Evolutionary conservation across 2,888 invertebrate species (phyloP).

Genomic region (Tachina lurida): DNA sequence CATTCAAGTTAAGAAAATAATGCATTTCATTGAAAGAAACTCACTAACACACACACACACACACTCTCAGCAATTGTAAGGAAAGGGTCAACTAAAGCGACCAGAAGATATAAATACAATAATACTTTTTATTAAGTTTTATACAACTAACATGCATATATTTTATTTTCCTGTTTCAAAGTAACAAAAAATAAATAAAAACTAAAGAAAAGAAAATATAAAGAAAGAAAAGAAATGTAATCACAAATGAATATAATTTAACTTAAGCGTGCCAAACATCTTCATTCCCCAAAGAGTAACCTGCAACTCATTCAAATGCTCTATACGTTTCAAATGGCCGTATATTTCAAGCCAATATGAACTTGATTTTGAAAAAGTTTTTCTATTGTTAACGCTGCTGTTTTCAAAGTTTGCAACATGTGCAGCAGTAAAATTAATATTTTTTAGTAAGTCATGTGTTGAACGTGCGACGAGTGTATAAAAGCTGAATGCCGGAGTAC

Average conservation of each 20-base stretch:
- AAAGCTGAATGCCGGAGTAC: constrained; percentile 26
- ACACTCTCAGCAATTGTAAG: no score
- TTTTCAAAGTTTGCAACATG: constrained; percentile 1
- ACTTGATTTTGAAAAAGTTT: constrained; percentile 33
- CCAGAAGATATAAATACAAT: neutral
- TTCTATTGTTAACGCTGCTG: neutral
- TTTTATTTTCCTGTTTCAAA: neutral
- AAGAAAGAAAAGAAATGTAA: neutral
- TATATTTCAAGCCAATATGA: neutral
- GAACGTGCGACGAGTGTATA: constrained; percentile 43
- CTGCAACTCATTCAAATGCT: neutral
- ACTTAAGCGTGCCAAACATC: constrained; percentile 14
- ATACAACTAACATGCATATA: neutral
- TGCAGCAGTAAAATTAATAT: constrained; percentile 16
- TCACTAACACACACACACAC: no score
- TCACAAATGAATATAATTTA: constrained; percentile 9
- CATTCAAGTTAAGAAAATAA: neutral
- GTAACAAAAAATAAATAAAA: neutral
- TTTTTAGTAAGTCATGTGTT: constrained; percentile 22
- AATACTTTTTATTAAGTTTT: constrained; percentile 6
- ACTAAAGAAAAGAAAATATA: neutral
- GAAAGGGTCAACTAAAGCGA: neutral
- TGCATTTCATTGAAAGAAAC: neutral
- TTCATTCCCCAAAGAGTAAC: constrained; percentile 2
- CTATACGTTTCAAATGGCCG: neutral